phyloP scores from a whole-genome alignment of 1,140 invertebrate species.

The Drosophila auraria region DNA sequence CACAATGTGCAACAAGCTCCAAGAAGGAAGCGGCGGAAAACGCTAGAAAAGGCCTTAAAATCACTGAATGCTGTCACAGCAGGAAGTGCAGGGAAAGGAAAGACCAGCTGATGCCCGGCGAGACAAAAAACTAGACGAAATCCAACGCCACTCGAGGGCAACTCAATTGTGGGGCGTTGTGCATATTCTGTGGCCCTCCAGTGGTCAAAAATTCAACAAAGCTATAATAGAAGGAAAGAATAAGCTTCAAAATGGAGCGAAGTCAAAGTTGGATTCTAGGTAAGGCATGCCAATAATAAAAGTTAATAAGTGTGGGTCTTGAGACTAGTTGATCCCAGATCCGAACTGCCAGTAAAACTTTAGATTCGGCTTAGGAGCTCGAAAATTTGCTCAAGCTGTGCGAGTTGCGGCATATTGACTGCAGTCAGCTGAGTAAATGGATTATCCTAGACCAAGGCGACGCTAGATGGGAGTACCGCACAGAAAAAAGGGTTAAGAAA shows the following conservation, averaged over 20 bases:
- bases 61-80: neutral
- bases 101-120: slow-evolving; percentile 5
- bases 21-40: slow-evolving; percentile 17
- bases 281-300: no score
- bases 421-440: slow-evolving; percentile 58
- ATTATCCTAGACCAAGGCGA: slow-evolving; percentile 26
- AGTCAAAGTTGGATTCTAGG: no score
- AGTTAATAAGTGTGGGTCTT: neutral
- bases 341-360: slow-evolving; percentile 44
- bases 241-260: no score
- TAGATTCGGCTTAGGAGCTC: slow-evolving; percentile 52
- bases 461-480: no score
- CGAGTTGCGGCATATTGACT: slow-evolving; percentile 59
- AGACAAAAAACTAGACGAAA: slow-evolving; percentile 9
- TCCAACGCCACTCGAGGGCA: neutral
- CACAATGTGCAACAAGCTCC: slow-evolving; percentile 20
- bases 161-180: slow-evolving; percentile 23
- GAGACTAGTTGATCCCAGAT: slow-evolving; percentile 24
- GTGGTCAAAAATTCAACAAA: neutral
- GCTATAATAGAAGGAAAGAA: neutral
- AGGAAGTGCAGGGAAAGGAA: slow-evolving; percentile 1
- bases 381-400: slow-evolving; percentile 66
- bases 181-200: slow-evolving; percentile 11
- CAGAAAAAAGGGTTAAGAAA: neutral
- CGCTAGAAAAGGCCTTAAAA: slow-evolving; percentile 24